Evolutionary conservation across 2,113 vertebrate genomes (phyloP).

Genomic region (Australoheros scitulus): DNA sequence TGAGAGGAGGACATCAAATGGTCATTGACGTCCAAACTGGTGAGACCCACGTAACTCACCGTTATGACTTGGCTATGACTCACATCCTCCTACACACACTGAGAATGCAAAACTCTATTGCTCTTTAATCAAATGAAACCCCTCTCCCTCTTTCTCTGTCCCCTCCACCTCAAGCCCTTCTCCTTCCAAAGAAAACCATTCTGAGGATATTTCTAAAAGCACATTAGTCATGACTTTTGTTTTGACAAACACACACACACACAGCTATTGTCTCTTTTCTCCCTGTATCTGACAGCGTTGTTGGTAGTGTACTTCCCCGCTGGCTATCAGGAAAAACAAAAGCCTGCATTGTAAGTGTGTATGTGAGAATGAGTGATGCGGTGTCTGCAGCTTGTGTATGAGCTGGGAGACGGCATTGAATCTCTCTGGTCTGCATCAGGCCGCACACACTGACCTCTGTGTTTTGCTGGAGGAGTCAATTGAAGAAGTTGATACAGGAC

Average conservation of each 20-base stretch:
- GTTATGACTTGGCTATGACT: constrained; percentile 41
- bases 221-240: constrained; percentile 4
- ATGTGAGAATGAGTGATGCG: constrained; percentile 2
- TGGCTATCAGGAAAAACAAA: constrained; percentile 25
- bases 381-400: constrained; percentile 22
- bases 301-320: constrained; percentile 17
- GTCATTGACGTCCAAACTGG: constrained; percentile 99
- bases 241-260: neutral
- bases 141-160: neutral
- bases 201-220: neutral
- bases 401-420: constrained; percentile 17
- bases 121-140: constrained; percentile 28
- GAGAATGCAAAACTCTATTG: constrained; percentile 3
- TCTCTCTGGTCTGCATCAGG: constrained; percentile 5
- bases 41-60: constrained; percentile 70
- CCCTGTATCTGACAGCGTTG: neutral
- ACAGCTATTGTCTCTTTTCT: constrained; percentile 8
- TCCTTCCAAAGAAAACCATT: neutral
- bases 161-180: neutral
- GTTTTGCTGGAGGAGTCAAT: neutral
- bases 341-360: constrained; percentile 7
- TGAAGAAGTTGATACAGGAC: constrained; percentile 1
- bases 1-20: constrained; percentile 99
- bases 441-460: constrained; percentile 19
- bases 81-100: constrained; percentile 25